Evolutionary conservation across 2,113 vertebrate species (phyloP).

Genomic region (Dicaeum eximium): DNA sequence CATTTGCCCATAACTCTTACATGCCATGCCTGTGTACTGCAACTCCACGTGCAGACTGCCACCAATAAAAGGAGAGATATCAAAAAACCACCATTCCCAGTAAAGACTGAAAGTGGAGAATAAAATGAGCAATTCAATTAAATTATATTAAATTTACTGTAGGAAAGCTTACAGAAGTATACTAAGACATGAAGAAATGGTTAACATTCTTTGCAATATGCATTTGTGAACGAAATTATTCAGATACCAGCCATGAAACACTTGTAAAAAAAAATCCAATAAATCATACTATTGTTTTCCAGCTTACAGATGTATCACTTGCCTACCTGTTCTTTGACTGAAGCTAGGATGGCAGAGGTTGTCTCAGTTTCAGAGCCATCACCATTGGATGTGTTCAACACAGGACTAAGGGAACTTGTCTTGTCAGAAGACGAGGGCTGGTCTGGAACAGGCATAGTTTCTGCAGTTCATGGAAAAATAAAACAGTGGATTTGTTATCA

Average conservation of each 20-base stretch:
- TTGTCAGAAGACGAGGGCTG: slow-evolving; percentile 92
- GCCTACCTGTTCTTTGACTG: slow-evolving; percentile 97
- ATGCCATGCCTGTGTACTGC: background rate
- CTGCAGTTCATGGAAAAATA: slow-evolving; percentile 62
- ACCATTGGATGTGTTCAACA: slow-evolving; percentile 88
- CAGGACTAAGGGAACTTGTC: slow-evolving; percentile 87
- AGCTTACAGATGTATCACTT: background rate
- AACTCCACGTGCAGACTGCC: background rate
- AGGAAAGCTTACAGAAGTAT: background rate
- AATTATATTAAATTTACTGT: background rate
- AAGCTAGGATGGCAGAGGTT: slow-evolving; percentile 94
- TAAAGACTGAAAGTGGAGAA: background rate
- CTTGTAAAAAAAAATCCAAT: background rate
- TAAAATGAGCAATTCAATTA: background rate
- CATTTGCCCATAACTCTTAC: background rate
- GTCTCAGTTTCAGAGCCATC: slow-evolving; percentile 92
- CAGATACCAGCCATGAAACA: background rate
- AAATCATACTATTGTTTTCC: background rate
- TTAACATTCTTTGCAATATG: background rate
- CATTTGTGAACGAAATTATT: background rate
- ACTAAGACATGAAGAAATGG: background rate
- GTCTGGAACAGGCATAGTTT: slow-evolving; percentile 96
- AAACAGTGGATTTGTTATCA: background rate
- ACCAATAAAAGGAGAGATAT: background rate
- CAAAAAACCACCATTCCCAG: background rate